Percentiles rank a stretch among this genome's conserved stretches.
Conservation (phyloP, 2,113 vertebrate genomes). For the Trogon melanurus region DNA sequence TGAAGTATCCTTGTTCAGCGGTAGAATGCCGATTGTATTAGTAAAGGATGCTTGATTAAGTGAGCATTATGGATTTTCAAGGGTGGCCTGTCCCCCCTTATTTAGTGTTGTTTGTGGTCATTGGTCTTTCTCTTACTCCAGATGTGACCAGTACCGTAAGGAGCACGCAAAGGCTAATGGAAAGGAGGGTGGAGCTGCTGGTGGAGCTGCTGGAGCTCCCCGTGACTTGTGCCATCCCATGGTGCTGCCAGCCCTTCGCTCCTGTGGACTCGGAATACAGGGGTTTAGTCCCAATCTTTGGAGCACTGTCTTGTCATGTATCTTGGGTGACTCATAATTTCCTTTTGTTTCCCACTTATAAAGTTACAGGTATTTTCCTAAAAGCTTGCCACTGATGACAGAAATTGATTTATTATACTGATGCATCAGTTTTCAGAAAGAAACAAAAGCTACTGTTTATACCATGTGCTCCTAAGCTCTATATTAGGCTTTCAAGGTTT, state of each 20-base stretch:
- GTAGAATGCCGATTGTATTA: too few relatives aligned
- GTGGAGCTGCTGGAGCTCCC: neutral
- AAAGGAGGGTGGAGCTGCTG: neutral
- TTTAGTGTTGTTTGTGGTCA: neutral
- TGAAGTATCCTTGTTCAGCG: neutral
- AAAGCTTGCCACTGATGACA: neutral
- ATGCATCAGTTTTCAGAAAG: neutral
- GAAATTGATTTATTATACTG: neutral
- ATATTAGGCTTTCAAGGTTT: neutral
- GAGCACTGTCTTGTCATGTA: neutral
- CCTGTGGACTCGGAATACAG: neutral
- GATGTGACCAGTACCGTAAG: neutral
- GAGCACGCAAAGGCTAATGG: neutral
- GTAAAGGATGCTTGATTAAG: neutral
- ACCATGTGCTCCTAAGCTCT: neutral
- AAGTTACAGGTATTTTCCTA: neutral
- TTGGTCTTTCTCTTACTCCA: neutral
- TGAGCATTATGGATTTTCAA: neutral
- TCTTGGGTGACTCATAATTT: neutral
- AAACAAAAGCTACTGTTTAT: neutral
- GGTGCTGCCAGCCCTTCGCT: neutral
- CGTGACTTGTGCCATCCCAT: rapidly evolving
- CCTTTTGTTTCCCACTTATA: neutral
- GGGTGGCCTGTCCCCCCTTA: neutral
- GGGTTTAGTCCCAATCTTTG: neutral